These are phyloP conservation scores for Tetranychus truncatus DNA, from an alignment of 2,888 invertebrate genomes.

Conservation along the genomic window DNA sequence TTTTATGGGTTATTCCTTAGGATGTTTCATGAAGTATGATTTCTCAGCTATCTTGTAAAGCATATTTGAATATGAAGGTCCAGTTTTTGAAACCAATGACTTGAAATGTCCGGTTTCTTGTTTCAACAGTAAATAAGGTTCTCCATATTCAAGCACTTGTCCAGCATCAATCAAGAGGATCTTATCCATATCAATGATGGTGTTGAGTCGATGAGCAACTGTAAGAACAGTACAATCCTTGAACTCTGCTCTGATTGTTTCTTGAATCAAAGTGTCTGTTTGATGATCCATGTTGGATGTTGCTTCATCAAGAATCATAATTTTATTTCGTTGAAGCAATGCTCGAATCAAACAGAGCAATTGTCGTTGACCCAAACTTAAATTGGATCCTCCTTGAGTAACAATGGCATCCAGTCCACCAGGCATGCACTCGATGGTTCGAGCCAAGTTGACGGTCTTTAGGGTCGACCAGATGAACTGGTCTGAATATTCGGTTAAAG, in stretches of 20 bases:
- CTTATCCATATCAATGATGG: constrained; percentile 76
- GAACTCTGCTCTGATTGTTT: constrained; percentile 59
- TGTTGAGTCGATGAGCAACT: constrained; percentile 69
- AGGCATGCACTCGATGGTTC: constrained; percentile 44
- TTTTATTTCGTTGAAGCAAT: constrained; percentile 58
- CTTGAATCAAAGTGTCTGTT: constrained; percentile 48
- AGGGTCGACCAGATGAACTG: constrained; percentile 60
- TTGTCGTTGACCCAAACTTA: constrained; percentile 76
- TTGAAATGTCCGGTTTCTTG: constrained; percentile 1
- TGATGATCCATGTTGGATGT: constrained; percentile 73
- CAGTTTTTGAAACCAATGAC: background rate
- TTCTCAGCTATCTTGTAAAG: background rate
- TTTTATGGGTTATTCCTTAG: too few relatives aligned
- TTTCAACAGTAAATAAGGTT: constrained; percentile 40
- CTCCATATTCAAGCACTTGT: constrained; percentile 52
- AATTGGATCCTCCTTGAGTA: constrained; percentile 56
- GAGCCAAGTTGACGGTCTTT: constrained; percentile 59
- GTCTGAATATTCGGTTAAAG: constrained; percentile 60
- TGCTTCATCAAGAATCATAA: constrained; percentile 73
- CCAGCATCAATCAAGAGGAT: constrained; percentile 68
- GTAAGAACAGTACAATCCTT: constrained; percentile 46
- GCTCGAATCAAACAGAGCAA: constrained; percentile 73
- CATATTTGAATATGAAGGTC: background rate
- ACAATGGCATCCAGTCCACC: constrained; percentile 51
- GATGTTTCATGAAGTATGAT: background rate